Base-by-base conservation (phyloP, 2,113 vertebrate genomes). In the Zapus hudsonius region DNA sequence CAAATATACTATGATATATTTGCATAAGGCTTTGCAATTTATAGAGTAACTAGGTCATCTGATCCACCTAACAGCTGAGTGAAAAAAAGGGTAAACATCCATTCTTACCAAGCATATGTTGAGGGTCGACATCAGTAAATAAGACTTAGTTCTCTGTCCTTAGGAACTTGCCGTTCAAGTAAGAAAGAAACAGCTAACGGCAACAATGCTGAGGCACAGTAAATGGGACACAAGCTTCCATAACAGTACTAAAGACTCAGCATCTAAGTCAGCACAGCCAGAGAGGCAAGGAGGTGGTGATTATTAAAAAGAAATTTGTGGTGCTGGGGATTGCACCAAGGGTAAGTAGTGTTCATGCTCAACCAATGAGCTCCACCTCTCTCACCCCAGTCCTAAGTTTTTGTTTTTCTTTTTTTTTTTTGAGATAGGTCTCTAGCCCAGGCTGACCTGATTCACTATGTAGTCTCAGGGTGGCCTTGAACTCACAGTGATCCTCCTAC, bases 181-280 rank as follows among this genome's bases (percentile, higher is more conserved):
- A 92, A 87, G 52, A 93, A 89, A 91, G 11, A 82, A 89, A 90
- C 47, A 67, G 59, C 55, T 55, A 94, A 92, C 16, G 89, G 47
- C 52, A 89, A 74, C 23, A 90, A 72, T 27, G 86, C 1, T 84
- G n/a, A 12, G 89, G 11, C 80, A 61, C 81, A 13, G 44, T 81
- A 93, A 86, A 84, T 72, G 31, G 57, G 29, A 19, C 75, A 83
- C 22, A 92, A 92, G 5, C 11, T 16, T 94, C 81, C 87, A 89
- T 29, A 31, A 25, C 57, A 92, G 31, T 89, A 55, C 29, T 75
- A 88, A 89, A 36, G 31, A 83, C 55, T 66, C 23, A 72, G 19
- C 76, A 6, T 89, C 79, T 86, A 92, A 84, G 74, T 74, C 47
- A 92, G 38, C 52, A 78, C 92, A 69, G 42, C 13, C n/a, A 87